A percentile compares a stretch with the other conserved stretches of the same genome.
Evolutionary conservation across 2,888 invertebrate species (phyloP).

Genomic region (Meta bourneti): DNA sequence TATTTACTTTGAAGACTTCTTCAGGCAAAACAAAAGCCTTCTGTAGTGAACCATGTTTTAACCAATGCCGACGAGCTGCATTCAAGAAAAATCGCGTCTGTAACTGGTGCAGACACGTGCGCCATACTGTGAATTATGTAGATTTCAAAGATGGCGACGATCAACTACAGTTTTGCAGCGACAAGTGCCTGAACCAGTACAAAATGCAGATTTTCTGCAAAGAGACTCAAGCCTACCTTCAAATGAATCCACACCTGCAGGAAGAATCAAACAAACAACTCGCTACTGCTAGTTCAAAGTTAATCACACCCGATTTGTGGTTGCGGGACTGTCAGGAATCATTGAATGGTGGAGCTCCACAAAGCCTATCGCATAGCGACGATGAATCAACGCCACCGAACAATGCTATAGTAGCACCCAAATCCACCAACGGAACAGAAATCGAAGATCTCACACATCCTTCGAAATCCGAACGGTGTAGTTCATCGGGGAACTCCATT

Average conservation of each 20-base stretch:
- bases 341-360: slow-evolving; percentile 32
- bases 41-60: slow-evolving; percentile 94
- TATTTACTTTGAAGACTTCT: slow-evolving; percentile 80
- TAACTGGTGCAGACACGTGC: slow-evolving; percentile 95
- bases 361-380: slow-evolving; percentile 23
- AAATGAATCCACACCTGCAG: slow-evolving; percentile 86
- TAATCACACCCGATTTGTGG: slow-evolving; percentile 96
- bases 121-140: slow-evolving; percentile 94
- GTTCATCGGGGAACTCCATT: neutral
- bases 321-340: slow-evolving; percentile 86
- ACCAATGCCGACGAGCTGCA: slow-evolving; percentile 92
- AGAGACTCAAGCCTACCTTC: slow-evolving; percentile 94
- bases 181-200: slow-evolving; percentile 96
- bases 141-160: slow-evolving; percentile 95
- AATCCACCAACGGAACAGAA: slow-evolving; percentile 23
- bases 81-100: slow-evolving; percentile 88
- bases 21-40: slow-evolving; percentile 82
- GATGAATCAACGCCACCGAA: slow-evolving; percentile 15
- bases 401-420: neutral
- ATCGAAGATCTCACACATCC: slow-evolving; percentile 54
- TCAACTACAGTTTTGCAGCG: slow-evolving; percentile 93
- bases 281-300: slow-evolving; percentile 78
- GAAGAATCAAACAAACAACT: slow-evolving; percentile 61
- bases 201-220: slow-evolving; percentile 98
- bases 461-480: slow-evolving; percentile 33